These are phyloP conservation scores for Ammodramus savannarum DNA, from an alignment of 2,113 vertebrate species.

Conservation along the genomic window DNA sequence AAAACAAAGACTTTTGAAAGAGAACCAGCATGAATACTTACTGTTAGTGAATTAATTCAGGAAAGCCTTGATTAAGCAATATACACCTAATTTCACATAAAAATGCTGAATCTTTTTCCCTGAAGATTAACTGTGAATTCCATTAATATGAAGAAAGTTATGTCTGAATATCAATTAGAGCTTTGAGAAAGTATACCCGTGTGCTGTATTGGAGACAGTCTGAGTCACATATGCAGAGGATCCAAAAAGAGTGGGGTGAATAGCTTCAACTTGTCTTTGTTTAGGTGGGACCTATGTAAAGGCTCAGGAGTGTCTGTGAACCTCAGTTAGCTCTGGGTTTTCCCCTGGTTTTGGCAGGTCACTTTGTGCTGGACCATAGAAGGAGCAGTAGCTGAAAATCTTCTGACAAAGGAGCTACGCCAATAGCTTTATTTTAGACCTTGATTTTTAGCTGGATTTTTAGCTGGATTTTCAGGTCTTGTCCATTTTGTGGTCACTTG, in stretches of 20 bases:
- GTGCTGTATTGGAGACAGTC: not conserved
- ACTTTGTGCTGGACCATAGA: not conserved
- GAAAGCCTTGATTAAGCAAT: constrained; percentile 70
- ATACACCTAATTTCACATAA: constrained; percentile 70
- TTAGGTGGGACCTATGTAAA: not conserved
- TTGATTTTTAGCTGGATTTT: too few relatives aligned
- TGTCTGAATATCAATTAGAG: constrained; percentile 52
- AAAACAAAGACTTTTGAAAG: constrained; percentile 65
- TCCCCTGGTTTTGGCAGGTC: not conserved
- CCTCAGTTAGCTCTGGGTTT: not conserved
- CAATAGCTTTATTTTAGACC: not conserved
- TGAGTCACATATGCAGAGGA: not conserved
- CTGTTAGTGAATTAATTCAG: constrained; percentile 64
- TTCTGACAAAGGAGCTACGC: not conserved
- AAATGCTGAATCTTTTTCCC: constrained; percentile 64
- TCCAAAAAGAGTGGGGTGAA: not conserved
- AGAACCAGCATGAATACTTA: constrained; percentile 52
- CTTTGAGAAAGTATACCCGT: not conserved
- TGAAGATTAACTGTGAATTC: constrained; percentile 61
- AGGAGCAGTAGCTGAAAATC: not conserved
- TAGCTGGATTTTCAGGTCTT: not conserved
- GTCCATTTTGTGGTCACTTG: not conserved
- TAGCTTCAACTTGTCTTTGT: not conserved
- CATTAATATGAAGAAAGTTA: constrained; percentile 52
- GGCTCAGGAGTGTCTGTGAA: not conserved